These are phyloP conservation scores for Sebastolobus altivelis DNA, from an alignment of 2,797 vertebrate species.

Conservation along the genomic window DNA sequence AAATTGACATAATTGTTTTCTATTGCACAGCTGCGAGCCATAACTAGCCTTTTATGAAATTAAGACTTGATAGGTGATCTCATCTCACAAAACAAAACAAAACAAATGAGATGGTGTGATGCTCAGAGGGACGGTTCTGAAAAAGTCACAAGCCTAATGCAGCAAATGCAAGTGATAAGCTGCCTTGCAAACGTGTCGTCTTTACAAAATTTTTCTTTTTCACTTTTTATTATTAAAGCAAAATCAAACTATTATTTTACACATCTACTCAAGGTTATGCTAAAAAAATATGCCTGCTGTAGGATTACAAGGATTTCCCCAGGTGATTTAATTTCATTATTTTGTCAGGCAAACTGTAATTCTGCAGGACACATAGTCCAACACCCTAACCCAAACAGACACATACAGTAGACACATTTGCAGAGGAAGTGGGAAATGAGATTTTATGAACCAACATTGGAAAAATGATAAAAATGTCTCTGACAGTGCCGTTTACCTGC, in stretches of 20 bases:
- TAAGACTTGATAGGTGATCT: conserved; percentile 51
- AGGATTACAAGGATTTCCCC: conserved; percentile 2
- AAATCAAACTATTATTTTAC: conserved; percentile 12
- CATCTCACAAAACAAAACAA: conserved; percentile 7
- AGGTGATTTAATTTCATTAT: background rate
- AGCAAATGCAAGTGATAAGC: background rate
- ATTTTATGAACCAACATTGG: conserved; percentile 75
- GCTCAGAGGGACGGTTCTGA: conserved; percentile 12
- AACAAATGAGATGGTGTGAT: conserved; percentile 23
- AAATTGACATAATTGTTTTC: conserved; percentile 62
- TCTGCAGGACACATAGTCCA: background rate
- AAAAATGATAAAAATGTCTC: conserved; percentile 80
- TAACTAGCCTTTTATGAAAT: conserved; percentile 56
- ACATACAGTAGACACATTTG: conserved; percentile 30
- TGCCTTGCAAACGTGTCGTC: background rate
- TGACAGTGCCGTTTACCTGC: conserved; percentile 76
- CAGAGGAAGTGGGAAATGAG: conserved; percentile 75
- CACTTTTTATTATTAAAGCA: background rate
- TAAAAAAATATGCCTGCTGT: conserved; percentile 3
- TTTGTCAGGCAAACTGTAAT: conserved; percentile 10
- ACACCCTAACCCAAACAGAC: conserved; percentile 7
- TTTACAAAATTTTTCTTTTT: background rate
- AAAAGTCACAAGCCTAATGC: background rate
- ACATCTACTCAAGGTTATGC: background rate
- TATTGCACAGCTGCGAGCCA: conserved; percentile 56